phyloP scores from a whole-genome alignment of 2,888 invertebrate genomes.

The Stenoptilia bipunctidactyla region DNA sequence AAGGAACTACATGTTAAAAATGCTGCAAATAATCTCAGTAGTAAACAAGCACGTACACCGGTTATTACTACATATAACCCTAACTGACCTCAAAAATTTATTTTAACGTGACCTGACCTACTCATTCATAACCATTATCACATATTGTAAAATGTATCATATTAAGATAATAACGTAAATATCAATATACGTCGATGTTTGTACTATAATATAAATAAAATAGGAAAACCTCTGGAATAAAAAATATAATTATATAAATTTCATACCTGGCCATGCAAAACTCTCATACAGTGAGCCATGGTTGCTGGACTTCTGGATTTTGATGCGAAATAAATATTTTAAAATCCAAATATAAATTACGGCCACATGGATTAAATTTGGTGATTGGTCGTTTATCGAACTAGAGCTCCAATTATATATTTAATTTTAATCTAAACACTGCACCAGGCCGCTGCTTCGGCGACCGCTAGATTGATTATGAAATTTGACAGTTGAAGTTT shows the following conservation, averaged over 20 bases:
- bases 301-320: constrained; percentile 51
- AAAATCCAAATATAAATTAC: constrained; percentile 30
- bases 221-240: background rate
- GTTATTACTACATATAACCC: constrained; percentile 9
- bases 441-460: constrained; percentile 27
- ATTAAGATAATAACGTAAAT: constrained; percentile 39
- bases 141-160: constrained; percentile 18
- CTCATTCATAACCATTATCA: constrained; percentile 36
- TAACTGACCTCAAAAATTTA: constrained; percentile 32
- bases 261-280: constrained; percentile 82
- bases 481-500: constrained; percentile 21
- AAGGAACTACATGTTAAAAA: background rate
- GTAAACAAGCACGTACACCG: background rate
- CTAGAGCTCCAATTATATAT: too few species aligned
- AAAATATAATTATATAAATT: constrained; percentile 10
- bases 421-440: too few species aligned
- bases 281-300: constrained; percentile 84
- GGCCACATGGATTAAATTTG: constrained; percentile 51
- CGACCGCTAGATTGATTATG: constrained; percentile 26
- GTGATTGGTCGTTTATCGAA: constrained; percentile 20
- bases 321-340: constrained; percentile 25
- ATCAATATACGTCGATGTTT: too few species aligned
- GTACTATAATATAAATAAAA: too few species aligned
- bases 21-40: background rate
- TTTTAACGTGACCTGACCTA: constrained; percentile 35